These are phyloP conservation scores for Drosophila neutralis DNA, from an alignment of 2,888 invertebrate species.

Conservation along the genomic window DNA sequence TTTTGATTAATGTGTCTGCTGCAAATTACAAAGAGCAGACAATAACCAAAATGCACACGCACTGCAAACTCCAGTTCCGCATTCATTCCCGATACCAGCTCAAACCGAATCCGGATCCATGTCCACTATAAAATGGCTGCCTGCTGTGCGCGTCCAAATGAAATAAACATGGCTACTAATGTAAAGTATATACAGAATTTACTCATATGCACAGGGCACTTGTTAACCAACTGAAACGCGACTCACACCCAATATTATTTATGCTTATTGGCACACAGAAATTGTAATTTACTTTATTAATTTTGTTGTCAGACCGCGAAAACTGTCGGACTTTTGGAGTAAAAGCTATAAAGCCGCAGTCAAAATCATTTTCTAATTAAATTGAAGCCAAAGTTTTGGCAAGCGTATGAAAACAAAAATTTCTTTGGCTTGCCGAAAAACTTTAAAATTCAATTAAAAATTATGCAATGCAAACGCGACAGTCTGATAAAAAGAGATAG, in stretches of 20 bases:
- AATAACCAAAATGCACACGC: constrained; percentile 56
- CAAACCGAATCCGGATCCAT: constrained; percentile 2
- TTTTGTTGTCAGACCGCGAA: constrained; percentile 62
- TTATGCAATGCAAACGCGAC: constrained; percentile 67
- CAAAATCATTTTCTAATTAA: constrained; percentile 81
- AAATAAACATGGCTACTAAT: constrained; percentile 78
- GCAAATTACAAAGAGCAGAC: constrained; percentile 83
- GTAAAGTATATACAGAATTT: constrained; percentile 36
- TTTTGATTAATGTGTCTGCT: constrained; percentile 84
- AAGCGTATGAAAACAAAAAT: constrained; percentile 75
- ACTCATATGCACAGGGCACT: constrained; percentile 14
- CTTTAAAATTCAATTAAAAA: constrained; percentile 81
- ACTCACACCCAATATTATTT: constrained; percentile 32
- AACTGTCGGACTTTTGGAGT: constrained; percentile 28
- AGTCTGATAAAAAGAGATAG: constrained; percentile 22
- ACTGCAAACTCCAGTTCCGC: constrained; percentile 9
- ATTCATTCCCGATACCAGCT: not conserved
- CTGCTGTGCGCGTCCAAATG: constrained; percentile 66
- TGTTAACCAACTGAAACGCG: constrained; percentile 28
- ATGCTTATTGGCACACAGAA: constrained; percentile 38
- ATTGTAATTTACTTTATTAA: constrained; percentile 68
- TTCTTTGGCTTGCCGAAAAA: constrained; percentile 71
- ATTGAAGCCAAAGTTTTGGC: constrained; percentile 69
- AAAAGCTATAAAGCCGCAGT: constrained; percentile 68
- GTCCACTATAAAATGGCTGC: constrained; percentile 37